Conservation (phyloP, 2,797 vertebrate genomes). For the Characodon lateralis region DNA sequence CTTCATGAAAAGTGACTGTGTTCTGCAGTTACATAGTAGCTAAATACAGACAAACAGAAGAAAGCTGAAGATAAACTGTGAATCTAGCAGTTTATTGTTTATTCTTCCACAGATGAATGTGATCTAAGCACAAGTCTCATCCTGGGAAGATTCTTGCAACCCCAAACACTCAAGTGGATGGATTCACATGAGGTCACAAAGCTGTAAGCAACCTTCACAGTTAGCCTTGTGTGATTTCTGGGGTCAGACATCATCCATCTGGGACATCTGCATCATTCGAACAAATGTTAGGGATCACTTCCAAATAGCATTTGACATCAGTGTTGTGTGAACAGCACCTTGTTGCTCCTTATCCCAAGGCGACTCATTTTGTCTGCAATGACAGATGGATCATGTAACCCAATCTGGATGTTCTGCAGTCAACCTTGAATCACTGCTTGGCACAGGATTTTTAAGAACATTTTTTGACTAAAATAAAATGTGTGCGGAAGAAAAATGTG, state of each 20-base stretch:
- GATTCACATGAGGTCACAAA: slow-evolving; percentile 21
- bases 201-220: slow-evolving; percentile 12
- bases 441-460: slow-evolving; percentile 16
- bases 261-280: slow-evolving; percentile 14
- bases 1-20: not conserved
- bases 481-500: slow-evolving; percentile 15
- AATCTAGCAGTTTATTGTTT: slow-evolving; percentile 1
- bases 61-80: slow-evolving; percentile 1
- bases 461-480: slow-evolving; percentile 10
- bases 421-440: slow-evolving; percentile 37
- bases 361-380: slow-evolving; percentile 45
- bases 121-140: slow-evolving; percentile 6
- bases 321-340: slow-evolving; percentile 48
- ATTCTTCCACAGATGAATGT: not conserved
- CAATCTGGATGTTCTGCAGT: slow-evolving; percentile 41
- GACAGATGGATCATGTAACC: slow-evolving; percentile 63
- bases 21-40: not conserved
- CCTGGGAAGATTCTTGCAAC: not conserved
- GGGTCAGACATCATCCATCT: slow-evolving; percentile 26
- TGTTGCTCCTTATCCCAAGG: slow-evolving; percentile 44
- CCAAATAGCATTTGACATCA: slow-evolving; percentile 45
- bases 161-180: slow-evolving; percentile 4
- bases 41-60: not conserved
- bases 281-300: slow-evolving; percentile 49
- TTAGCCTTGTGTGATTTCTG: slow-evolving; percentile 40